phyloP scores from a whole-genome alignment of 2,797 vertebrate species.

The Alectoris magna region DNA sequence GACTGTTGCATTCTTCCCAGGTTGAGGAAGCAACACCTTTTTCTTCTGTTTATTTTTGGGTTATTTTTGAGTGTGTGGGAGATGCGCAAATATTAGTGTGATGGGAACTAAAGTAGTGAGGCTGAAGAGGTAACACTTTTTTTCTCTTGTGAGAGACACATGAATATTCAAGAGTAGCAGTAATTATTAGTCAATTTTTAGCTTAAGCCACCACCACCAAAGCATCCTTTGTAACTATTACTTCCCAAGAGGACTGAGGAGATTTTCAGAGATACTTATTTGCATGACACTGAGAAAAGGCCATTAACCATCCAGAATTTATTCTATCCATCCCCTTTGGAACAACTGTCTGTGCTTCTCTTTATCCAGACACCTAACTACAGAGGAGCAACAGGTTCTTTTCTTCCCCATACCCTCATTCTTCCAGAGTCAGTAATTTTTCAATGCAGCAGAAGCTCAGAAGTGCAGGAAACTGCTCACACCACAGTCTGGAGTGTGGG shows the following conservation, averaged over 20 bases:
- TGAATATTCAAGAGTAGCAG: not conserved
- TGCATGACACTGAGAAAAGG: not conserved
- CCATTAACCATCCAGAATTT: not conserved
- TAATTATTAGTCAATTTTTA: constrained; percentile 9
- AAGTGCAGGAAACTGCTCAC: constrained; percentile 66
- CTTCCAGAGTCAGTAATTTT: constrained; percentile 41
- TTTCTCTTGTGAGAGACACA: not conserved
- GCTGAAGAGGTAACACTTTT: not conserved
- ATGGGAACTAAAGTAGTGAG: not conserved
- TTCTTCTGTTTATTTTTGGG: not conserved
- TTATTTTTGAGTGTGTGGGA: constrained; percentile 19
- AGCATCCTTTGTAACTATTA: not conserved
- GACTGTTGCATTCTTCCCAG: not conserved
- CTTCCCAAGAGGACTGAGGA: not conserved
- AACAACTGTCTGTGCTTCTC: not conserved
- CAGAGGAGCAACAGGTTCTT: not conserved
- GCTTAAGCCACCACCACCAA: not conserved
- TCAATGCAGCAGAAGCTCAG: constrained; percentile 47
- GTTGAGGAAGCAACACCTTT: not conserved
- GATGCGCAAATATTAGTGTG: not conserved
- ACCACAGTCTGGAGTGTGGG: constrained; percentile 69
- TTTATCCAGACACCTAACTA: not conserved
- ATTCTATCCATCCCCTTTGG: not conserved
- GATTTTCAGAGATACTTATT: not conserved
- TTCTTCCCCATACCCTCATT: constrained; percentile 22